Base-by-base conservation (phyloP, 2,797 vertebrate species). In the Xyrichtys novacula region DNA sequence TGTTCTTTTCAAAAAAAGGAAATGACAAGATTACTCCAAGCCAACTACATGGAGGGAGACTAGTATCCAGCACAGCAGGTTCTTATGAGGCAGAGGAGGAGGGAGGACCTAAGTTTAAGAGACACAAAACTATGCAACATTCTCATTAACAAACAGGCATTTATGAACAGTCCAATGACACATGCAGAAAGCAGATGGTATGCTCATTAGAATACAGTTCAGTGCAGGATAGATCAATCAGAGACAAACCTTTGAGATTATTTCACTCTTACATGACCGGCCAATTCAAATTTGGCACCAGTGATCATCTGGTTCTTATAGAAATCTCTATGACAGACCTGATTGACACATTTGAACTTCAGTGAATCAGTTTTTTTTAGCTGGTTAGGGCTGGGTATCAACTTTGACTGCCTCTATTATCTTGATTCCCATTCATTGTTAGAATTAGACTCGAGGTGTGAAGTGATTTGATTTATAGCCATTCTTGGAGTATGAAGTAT, bases 141-240 rank as follows among this genome's bases (percentile, higher is more conserved):
- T 98, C 96, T 97, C 96, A 97, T 96, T 98, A 97, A 94, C 96
- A 94, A 96, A 97, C 97, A 98, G 93, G 97, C 97, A 97, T 96
- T 96, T 97, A 95, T 97, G 96, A 97, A 97, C 96, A 97, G 94
- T 97, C 95, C 96, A 95, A 98, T 98, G 97, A 97, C 94, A 98
- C 97, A 97, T 99, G 97, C 97, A 96, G 93, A 96, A 97, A 98
- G 97, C 97, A 97, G 96, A 96, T 97, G 96, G 96, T 91, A 95
- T 95, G 92, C 95, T 95, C 95, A 93, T 96, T 88, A 93, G 94
- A 91, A 87, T 89, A 94, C 91, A 91, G 95, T 97, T 99, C 96
- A 92, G 91, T 98, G 96, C 93, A 96, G 96, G 97, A 98, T 96
- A 95, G 88, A 86, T 85, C 87, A 84, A 93, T 91, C 65, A 11